A percentile compares a stretch with the other conserved stretches of the same genome.
Conservation (phyloP, 1,140 invertebrate genomes). For the Papilio glaucus region DNA sequence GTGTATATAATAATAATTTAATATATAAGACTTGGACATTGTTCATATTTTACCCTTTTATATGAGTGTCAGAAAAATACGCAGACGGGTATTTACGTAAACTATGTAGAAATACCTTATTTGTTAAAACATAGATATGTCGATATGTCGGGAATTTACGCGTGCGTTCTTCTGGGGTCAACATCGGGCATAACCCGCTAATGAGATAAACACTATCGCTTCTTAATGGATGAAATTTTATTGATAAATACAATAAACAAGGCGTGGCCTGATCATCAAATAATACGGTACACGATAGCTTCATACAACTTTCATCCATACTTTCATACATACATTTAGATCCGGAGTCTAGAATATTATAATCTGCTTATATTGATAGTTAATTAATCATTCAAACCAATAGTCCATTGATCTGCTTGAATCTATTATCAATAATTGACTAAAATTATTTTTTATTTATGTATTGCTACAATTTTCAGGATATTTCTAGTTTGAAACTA, state of each 20-base stretch:
- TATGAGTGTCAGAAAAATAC: too few relatives aligned
- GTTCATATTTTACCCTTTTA: too few relatives aligned
- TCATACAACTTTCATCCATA: not conserved
- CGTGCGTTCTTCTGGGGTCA: conserved; percentile 10
- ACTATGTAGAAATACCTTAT: not conserved
- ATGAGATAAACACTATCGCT: conserved; percentile 5
- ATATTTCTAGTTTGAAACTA: too few relatives aligned
- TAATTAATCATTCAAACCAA: too few relatives aligned
- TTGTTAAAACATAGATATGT: not conserved
- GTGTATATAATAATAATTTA: too few relatives aligned
- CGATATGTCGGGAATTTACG: not conserved
- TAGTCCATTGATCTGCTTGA: too few relatives aligned
- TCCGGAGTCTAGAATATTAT: not conserved
- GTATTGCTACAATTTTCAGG: too few relatives aligned
- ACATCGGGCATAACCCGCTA: not conserved
- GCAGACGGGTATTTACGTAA: too few relatives aligned
- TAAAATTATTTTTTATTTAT: too few relatives aligned
- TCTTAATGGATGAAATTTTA: not conserved
- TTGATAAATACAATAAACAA: not conserved
- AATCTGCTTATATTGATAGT: not conserved
- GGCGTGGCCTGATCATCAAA: not conserved
- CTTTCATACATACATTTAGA: not conserved
- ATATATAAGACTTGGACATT: too few relatives aligned
- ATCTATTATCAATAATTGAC: too few relatives aligned
- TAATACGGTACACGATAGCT: not conserved